A percentile compares a stretch with the other conserved stretches of the same genome.
phyloP scores from a whole-genome alignment of 2,888 invertebrate genomes.

The Uropetala carovei region DNA sequence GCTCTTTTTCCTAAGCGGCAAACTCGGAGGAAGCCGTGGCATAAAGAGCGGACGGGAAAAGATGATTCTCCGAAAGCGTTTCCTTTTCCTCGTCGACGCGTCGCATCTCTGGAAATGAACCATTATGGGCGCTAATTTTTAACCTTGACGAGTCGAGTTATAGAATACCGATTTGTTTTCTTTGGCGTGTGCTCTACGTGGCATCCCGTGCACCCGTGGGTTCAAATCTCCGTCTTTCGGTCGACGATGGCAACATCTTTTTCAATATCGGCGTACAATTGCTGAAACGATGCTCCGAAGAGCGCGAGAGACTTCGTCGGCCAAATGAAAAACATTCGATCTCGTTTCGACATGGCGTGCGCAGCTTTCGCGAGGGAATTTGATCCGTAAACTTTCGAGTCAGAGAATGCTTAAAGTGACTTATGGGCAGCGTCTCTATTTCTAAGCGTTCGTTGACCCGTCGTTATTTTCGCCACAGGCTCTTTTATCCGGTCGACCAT shows the following conservation, averaged over 20 bases:
- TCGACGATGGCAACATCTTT: too few species aligned
- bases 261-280: too few species aligned
- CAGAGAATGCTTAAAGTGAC: not conserved
- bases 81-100: not conserved
- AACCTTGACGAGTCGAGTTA: not conserved
- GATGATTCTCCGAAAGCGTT: not conserved
- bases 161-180: too few species aligned
- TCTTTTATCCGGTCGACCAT: conserved; percentile 2
- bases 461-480: not conserved
- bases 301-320: too few species aligned
- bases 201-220: too few species aligned
- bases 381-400: too few species aligned
- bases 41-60: not conserved
- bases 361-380: too few species aligned
- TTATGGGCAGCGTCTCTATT: not conserved
- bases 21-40: not conserved
- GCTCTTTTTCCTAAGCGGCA: not conserved
- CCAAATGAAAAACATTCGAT: too few species aligned
- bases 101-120: not conserved
- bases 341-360: too few species aligned
- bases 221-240: too few species aligned
- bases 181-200: too few species aligned
- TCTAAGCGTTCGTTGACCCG: conserved; percentile 12
- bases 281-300: too few species aligned
- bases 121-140: not conserved